Evolutionary conservation across 1,140 invertebrate species (phyloP), one percentile per base, ranked within the genome.

Genomic region (Goniozus legneri): DNA sequence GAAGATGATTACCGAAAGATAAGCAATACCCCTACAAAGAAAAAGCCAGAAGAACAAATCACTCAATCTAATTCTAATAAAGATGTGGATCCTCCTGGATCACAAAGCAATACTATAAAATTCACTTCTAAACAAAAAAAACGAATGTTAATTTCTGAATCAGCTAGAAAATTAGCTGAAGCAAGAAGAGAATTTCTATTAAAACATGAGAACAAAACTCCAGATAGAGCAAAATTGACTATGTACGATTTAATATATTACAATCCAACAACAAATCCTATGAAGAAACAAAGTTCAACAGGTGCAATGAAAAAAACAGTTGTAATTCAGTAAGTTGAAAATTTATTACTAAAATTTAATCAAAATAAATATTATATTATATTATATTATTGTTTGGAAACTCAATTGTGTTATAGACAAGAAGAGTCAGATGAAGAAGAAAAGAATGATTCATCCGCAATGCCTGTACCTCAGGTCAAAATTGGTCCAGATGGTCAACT

Each of bases 241-340:
- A 93, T 95, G 90, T 87, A 88, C 56, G 92, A 95, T 77, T 79
- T 94, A 34, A 92, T 94, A 56, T 92, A 87, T 72, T 93, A 91
- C 69, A 95, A 95, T 75, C 92, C 91, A 2, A 65, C 73, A 1
- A 81, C 79, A 15, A 89, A 88, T 76, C 83, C 83, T 2, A 84
- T 86, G 82, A 76, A 73, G 55, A 56, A 54, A 46, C 52, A 37
- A 18, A 58, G n/a, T n/a, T n/a, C n/a, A n/a, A n/a, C n/a, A n/a
- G n/a, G n/a, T n/a, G n/a, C n/a, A n/a, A n/a, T n/a, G n/a, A n/a
- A n/a, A n/a, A n/a, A n/a, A n/a, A n/a, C n/a, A n/a, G n/a, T n/a
- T n/a, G n/a, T n/a, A n/a, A n/a, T n/a, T n/a, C n/a, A n/a, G n/a
- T n/a, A n/a, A n/a, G n/a, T n/a, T n/a, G n/a, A n/a, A n/a, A n/a